Percentiles rank a stretch among this genome's conserved stretches.
These are phyloP conservation scores for Pentalonia nigronervosa DNA, from an alignment of 1,140 invertebrate genomes.

Conservation along the genomic window DNA sequence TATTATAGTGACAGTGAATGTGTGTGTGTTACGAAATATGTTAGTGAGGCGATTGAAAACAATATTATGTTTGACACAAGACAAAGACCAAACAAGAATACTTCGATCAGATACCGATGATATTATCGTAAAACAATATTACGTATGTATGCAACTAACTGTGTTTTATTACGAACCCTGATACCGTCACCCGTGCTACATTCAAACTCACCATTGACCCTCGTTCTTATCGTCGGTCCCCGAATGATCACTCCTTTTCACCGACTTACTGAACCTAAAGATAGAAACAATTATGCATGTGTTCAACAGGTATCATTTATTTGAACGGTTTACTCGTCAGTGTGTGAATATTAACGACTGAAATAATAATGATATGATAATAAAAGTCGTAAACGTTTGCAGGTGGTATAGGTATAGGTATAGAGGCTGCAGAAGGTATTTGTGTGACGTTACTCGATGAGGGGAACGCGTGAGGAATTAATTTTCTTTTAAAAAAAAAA, in stretches of 20 bases:
- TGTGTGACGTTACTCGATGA: too few relatives aligned
- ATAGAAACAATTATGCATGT: conserved; percentile 51
- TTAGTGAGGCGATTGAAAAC: background rate
- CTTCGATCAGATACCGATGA: background rate
- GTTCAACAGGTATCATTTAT: background rate
- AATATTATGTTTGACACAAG: background rate
- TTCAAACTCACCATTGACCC: conserved; percentile 52
- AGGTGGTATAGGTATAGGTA: background rate
- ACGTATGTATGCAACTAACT: background rate
- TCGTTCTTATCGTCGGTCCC: conserved; percentile 56
- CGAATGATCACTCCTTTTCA: conserved; percentile 54
- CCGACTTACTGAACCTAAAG: conserved; percentile 57
- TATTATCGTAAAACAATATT: too few relatives aligned
- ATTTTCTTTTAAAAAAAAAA: too few relatives aligned
- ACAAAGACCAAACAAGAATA: background rate
- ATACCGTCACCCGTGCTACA: conserved; percentile 48
- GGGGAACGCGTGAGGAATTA: too few relatives aligned
- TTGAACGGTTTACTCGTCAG: background rate
- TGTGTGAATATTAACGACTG: background rate
- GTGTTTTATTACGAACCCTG: background rate
- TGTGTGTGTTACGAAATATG: background rate
- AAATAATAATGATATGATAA: background rate
- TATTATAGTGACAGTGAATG: background rate
- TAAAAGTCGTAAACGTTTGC: background rate
- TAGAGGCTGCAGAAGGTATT: too few relatives aligned